Percentiles rank a stretch among this genome's conserved stretches.
Conservation (phyloP, 2,888 invertebrate species). For the Argyresthia goedartella region DNA sequence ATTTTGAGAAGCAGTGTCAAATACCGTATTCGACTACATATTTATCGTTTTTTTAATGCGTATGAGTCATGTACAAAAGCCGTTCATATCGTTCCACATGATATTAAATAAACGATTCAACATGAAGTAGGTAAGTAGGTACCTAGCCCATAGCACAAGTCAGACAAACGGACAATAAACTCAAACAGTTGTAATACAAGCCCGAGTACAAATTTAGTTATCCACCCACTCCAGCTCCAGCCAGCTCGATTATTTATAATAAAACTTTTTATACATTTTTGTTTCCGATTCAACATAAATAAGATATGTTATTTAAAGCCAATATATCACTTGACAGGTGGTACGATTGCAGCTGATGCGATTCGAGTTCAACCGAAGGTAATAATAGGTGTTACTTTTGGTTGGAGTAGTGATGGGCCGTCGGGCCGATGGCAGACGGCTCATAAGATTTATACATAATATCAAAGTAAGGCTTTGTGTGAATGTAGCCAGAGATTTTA, state of each 20-base stretch:
- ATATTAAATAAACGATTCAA: no score
- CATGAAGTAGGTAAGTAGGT: no score
- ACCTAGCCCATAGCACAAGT: not conserved
- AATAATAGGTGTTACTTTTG: conserved; percentile 25
- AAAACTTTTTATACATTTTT: conserved; percentile 64
- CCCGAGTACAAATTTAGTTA: conserved; percentile 61
- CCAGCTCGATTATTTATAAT: conserved; percentile 58
- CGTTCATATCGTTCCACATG: no score
- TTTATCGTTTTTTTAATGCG: no score
- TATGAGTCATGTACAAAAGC: no score
- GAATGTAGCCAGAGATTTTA: conserved; percentile 66
- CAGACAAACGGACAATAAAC: conserved; percentile 10
- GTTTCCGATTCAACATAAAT: conserved; percentile 71
- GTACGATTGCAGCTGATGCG: conserved; percentile 40
- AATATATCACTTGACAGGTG: conserved; percentile 72
- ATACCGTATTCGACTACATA: no score
- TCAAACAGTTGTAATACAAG: conserved; percentile 49
- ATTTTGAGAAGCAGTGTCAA: no score
- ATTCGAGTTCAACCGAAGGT: conserved; percentile 25
- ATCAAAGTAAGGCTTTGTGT: conserved; percentile 64
- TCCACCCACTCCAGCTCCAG: conserved; percentile 53
- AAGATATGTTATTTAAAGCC: conserved; percentile 71
- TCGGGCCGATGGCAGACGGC: conserved; percentile 40
- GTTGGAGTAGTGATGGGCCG: conserved; percentile 21
- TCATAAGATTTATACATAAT: conserved; percentile 65